Conservation (phyloP, 2,888 invertebrate genomes). For the Leistus spinibarbis region DNA sequence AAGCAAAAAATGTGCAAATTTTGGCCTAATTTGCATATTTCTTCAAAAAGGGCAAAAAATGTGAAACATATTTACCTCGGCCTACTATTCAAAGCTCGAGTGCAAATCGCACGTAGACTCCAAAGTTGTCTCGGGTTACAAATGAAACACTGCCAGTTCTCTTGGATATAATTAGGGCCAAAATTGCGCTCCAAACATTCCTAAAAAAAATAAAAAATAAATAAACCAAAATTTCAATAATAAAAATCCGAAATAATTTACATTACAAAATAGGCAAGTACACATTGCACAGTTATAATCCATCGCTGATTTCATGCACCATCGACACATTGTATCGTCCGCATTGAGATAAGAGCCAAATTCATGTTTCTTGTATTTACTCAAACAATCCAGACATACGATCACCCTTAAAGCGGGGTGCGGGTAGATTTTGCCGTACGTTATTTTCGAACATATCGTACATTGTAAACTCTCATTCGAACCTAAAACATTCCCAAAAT, state of each 20-base stretch:
- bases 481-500: background rate
- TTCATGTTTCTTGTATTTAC: background rate
- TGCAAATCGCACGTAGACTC: conserved; percentile 12
- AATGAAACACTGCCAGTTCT: conserved; percentile 29
- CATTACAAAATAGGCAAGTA: conserved; percentile 29
- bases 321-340: conserved; percentile 24
- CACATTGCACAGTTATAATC: conserved; percentile 24
- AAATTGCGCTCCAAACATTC: conserved; percentile 24
- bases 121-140: conserved; percentile 29
- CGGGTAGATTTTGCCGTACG: conserved; percentile 1
- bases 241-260: background rate
- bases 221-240: background rate
- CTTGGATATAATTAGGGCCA: conserved; percentile 5
- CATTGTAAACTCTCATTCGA: background rate
- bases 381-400: conserved; percentile 22
- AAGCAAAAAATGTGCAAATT: too few relatives aligned
- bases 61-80: background rate
- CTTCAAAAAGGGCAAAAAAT: too few relatives aligned
- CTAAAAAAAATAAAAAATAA: conserved; percentile 8
- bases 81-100: background rate
- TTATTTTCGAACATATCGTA: conserved; percentile 16
- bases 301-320: conserved; percentile 17
- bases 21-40: too few relatives aligned
- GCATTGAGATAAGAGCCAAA: conserved; percentile 11
- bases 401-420: conserved; percentile 21